Evolutionary conservation across 2,113 vertebrate genomes (phyloP), one percentile per base, ranked within the genome.

Genomic region (Kryptolebias marmoratus): DNA sequence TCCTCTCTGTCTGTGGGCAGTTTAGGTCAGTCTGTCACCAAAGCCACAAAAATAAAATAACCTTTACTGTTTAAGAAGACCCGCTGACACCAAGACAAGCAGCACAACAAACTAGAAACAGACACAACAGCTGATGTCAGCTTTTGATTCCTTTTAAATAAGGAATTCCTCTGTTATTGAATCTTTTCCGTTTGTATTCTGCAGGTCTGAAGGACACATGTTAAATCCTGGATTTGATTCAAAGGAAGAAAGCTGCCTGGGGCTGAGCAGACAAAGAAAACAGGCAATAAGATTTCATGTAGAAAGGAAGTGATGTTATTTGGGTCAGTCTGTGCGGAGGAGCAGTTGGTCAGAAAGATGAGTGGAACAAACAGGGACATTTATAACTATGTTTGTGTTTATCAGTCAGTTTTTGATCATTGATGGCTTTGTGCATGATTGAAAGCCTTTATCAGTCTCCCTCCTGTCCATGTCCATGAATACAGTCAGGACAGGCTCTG

Each of bases 221-320:
- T 11, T 44, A 13, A 22, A 30, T 56, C 15, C 52, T 49, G 70
- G 72, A 79, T 68, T 58, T 39, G 75, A 79, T 77, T 85, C 28
- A 3, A 42, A 73, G 57, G 52, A 52, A 66, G 59, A 83, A 81
- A 31, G 12, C n/a, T 31, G 80, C 86, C 78, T 0, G 27, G 71
- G 77, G 75, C 77, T 44, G 61, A 67, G 42, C 18, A 57, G 54
- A 62, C 64, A 59, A 31, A 68, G n/a, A 47, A 39, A 28, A 39
- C 48, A 62, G 30, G 61, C 10, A 48, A 69, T 54, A 56, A 77
- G 77, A 10, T 42, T 42, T 42, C 18, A 50, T 7, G 80, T n/a
- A 2, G 72, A 74, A 77, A 15, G 70, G 68, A 75, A 80, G 68
- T 64, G 58, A 54, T 31, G 76, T 72, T 50, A 49, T 36, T 61